These are phyloP conservation scores for Ornithorhynchus anatinus DNA, from an alignment of 2,113 vertebrate species.

Conservation along the genomic window DNA sequence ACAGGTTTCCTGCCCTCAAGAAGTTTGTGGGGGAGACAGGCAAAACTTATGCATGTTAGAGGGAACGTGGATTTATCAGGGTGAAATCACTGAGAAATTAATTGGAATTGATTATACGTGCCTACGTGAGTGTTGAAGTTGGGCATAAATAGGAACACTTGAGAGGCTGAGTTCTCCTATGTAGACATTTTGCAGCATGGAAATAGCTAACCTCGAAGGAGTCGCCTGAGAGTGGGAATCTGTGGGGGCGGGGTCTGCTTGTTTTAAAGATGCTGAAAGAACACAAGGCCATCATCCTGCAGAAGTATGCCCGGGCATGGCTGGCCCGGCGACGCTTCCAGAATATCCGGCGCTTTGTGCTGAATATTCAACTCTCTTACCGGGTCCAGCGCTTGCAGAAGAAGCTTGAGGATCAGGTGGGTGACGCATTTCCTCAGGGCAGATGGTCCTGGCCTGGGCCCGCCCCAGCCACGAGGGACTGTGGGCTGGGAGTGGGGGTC, in stretches of 20 bases:
- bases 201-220: neutral
- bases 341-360: conserved; percentile 86
- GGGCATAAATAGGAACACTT: neutral
- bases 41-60: too few relatives aligned
- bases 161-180: neutral
- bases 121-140: too few relatives aligned
- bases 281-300: conserved; percentile 89
- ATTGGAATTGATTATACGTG: too few relatives aligned
- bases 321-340: conserved; percentile 91
- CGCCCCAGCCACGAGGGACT: too few relatives aligned
- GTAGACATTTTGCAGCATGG: neutral
- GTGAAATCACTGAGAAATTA: too few relatives aligned
- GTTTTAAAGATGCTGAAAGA: conserved; percentile 85
- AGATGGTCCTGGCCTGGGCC: too few relatives aligned
- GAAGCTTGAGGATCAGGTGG: conserved; percentile 91
- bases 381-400: conserved; percentile 90
- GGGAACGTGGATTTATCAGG: too few relatives aligned
- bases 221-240: neutral
- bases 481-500: too few relatives aligned
- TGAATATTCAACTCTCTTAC: conserved; percentile 94
- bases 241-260: neutral
- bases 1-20: too few relatives aligned
- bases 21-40: too few relatives aligned
- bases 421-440: neutral
- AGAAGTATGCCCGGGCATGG: conserved; percentile 93